A percentile compares a stretch with the other conserved stretches of the same genome.
Conservation (phyloP, 1,140 invertebrate genomes). For the Andrena cerasifolii region DNA sequence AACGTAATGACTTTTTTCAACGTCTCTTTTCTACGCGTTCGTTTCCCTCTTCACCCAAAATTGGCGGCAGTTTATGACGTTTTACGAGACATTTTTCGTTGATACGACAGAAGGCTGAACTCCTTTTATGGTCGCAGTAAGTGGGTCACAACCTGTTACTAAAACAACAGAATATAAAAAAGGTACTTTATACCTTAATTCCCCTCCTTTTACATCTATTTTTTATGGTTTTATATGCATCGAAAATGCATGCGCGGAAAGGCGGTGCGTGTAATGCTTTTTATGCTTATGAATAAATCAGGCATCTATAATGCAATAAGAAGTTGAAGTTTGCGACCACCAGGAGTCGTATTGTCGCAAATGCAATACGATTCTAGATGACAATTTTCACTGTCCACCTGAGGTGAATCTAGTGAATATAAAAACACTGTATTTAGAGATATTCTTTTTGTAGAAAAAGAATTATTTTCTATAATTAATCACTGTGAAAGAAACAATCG, state of each 20-base stretch:
- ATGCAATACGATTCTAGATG: not conserved
- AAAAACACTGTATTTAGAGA: not conserved
- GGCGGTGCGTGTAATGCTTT: not conserved
- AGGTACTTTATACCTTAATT: conserved; percentile 8
- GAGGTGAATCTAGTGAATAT: not conserved
- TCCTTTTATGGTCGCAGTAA: conserved; percentile 18
- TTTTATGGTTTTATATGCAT: not conserved
- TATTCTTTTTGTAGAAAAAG: too few species aligned
- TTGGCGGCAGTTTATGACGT: not conserved
- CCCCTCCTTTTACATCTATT: not conserved
- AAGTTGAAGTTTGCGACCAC: not conserved
- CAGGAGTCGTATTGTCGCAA: not conserved
- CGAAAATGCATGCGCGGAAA: not conserved
- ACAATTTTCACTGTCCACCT: not conserved
- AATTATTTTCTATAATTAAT: too few species aligned
- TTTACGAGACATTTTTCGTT: conserved; percentile 1
- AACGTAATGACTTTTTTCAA: too few species aligned
- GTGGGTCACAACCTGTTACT: not conserved
- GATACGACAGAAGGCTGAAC: not conserved
- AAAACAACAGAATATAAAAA: conserved; percentile 17
- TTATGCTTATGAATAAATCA: not conserved
- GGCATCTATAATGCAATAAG: too few species aligned
- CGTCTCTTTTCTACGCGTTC: too few species aligned
- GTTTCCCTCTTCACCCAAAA: not conserved
- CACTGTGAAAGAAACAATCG: too few species aligned